A percentile compares a stretch with the other conserved stretches of the same genome.
Conservation (phyloP, 1,140 invertebrate genomes). For the Littorina saxatilis region DNA sequence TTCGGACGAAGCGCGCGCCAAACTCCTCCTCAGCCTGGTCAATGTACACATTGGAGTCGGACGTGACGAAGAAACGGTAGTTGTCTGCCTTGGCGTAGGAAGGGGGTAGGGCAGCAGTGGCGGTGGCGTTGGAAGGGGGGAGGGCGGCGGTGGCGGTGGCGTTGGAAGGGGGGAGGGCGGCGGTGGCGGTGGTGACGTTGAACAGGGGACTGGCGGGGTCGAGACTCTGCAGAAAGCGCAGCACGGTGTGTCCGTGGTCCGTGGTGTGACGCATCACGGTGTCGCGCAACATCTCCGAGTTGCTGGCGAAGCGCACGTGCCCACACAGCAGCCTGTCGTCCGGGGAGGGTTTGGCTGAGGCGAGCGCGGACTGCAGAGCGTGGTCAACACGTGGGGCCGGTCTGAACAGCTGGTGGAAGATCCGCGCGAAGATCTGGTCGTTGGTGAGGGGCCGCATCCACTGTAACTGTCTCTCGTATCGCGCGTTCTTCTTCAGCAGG, state of each 20-base stretch:
- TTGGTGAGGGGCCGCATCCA: slow-evolving; percentile 33
- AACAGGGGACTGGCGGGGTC: neutral
- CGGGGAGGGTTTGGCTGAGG: neutral
- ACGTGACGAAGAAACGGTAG: slow-evolving; percentile 43
- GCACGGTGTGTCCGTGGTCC: slow-evolving; percentile 18
- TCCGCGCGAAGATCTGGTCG: slow-evolving; percentile 3
- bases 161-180: neutral
- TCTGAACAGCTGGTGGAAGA: slow-evolving; percentile 32
- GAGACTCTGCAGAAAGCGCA: slow-evolving; percentile 40
- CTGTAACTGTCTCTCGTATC: slow-evolving; percentile 5
- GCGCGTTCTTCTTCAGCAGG: slow-evolving; percentile 9
- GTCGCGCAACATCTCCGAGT: slow-evolving; percentile 17
- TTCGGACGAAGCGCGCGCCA: neutral
- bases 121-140: too few relatives aligned
- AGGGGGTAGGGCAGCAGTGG: too few relatives aligned
- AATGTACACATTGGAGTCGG: slow-evolving; percentile 40
- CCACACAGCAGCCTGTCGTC: slow-evolving; percentile 40
- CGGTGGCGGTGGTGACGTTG: neutral
- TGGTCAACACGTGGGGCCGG: slow-evolving; percentile 6
- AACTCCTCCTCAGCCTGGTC: slow-evolving; percentile 23
- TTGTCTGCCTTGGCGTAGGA: neutral
- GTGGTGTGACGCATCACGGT: neutral
- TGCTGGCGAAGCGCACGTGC: slow-evolving; percentile 38
- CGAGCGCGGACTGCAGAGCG: slow-evolving; percentile 9
- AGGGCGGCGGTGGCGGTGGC: neutral